Evolutionary conservation across 2,113 vertebrate genomes (phyloP).

Genomic region (Microtus montanus): DNA sequence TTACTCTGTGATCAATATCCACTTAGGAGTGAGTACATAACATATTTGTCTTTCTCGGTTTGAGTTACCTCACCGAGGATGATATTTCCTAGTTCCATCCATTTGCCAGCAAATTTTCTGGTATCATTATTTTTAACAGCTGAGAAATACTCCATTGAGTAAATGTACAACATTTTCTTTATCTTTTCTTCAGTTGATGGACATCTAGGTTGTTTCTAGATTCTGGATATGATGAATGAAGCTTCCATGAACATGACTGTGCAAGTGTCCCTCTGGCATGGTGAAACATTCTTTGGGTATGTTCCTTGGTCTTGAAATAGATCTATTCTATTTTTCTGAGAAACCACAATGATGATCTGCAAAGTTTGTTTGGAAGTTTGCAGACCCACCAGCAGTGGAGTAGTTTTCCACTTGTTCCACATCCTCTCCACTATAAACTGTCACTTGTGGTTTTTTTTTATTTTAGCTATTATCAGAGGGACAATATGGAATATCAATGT

Average conservation of each 20-base stretch:
- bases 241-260: neutral
- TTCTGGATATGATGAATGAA: neutral
- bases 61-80: neutral
- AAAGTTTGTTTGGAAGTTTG: too few species aligned
- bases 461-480: too few species aligned
- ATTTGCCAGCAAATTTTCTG: neutral
- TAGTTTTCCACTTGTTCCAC: too few species aligned
- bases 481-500: too few species aligned
- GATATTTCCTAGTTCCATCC: neutral
- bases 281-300: too few species aligned
- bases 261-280: too few species aligned
- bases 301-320: too few species aligned
- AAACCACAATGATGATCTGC: too few species aligned
- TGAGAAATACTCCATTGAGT: neutral
- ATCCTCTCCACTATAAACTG: too few species aligned
- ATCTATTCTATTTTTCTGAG: too few species aligned
- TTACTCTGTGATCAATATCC: neutral
- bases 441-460: too few species aligned
- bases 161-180: neutral
- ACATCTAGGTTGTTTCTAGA: neutral
- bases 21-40: neutral
- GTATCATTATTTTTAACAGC: neutral
- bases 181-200: neutral
- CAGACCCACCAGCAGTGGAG: too few species aligned
- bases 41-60: neutral